phyloP scores from a whole-genome alignment of 2,888 invertebrate genomes.

The Tipula lateralis region DNA sequence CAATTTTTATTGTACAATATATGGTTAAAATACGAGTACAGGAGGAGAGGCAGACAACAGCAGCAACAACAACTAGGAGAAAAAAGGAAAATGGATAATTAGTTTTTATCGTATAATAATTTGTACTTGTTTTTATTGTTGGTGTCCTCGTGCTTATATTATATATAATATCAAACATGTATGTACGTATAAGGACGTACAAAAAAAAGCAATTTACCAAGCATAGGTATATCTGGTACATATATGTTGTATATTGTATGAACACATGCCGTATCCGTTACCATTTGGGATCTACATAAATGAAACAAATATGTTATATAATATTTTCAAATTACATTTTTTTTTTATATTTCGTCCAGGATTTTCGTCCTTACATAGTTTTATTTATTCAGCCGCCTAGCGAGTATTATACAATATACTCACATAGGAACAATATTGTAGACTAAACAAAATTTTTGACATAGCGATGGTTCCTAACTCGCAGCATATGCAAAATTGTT shows the following conservation, averaged over 20 bases:
- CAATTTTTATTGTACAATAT: neutral
- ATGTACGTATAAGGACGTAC: neutral
- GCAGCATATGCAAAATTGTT: neutral
- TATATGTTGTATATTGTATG: neutral
- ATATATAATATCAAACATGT: neutral
- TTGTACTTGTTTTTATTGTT: neutral
- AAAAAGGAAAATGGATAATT: conserved; percentile 1
- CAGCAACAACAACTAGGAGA: too few relatives aligned
- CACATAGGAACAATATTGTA: neutral
- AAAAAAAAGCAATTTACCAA: neutral
- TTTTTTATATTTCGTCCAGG: too few relatives aligned
- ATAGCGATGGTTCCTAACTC: neutral
- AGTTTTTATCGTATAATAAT: conserved; percentile 24
- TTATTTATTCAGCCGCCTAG: neutral
- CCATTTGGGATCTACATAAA: neutral
- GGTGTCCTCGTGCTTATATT: neutral
- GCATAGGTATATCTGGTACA: neutral
- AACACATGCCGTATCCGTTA: neutral
- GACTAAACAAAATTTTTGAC: neutral
- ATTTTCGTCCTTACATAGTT: neutral
- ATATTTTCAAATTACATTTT: neutral
- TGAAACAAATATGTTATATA: neutral
- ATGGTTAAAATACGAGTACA: neutral
- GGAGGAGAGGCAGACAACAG: neutral
- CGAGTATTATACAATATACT: neutral